Evolutionary conservation across 2,113 vertebrate genomes (phyloP).

Genomic region (Epinephelus moara): DNA sequence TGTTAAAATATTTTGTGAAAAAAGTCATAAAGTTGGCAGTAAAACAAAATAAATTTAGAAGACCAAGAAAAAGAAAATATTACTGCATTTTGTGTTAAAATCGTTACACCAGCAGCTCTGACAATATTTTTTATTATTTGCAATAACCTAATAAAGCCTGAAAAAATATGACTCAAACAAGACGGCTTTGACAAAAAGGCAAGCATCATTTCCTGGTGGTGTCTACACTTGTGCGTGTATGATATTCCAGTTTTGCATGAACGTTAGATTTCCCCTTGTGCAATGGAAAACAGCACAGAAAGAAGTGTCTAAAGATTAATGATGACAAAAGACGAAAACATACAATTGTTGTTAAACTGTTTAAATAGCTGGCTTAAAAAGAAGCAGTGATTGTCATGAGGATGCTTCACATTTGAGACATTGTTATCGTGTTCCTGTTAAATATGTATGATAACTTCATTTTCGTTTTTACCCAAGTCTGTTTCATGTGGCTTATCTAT

Average conservation of each 20-base stretch:
- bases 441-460: constrained; percentile 29
- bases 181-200: neutral
- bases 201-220: neutral
- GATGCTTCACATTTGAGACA: constrained; percentile 21
- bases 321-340: constrained; percentile 13
- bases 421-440: constrained; percentile 18
- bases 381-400: neutral
- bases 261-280: neutral
- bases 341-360: constrained; percentile 1
- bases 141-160: neutral
- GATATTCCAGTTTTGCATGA: neutral
- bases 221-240: neutral
- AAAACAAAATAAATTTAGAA: neutral
- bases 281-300: neutral
- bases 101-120: neutral
- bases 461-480: constrained; percentile 27
- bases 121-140: neutral
- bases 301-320: constrained; percentile 1
- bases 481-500: constrained; percentile 31
- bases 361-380: constrained; percentile 3
- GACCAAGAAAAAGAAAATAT: neutral
- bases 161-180: neutral
- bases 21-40: neutral
- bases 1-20: too few relatives aligned
- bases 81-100: neutral